Base-by-base conservation (phyloP, 2,113 vertebrate genomes). In the Bufo gargarizans region DNA sequence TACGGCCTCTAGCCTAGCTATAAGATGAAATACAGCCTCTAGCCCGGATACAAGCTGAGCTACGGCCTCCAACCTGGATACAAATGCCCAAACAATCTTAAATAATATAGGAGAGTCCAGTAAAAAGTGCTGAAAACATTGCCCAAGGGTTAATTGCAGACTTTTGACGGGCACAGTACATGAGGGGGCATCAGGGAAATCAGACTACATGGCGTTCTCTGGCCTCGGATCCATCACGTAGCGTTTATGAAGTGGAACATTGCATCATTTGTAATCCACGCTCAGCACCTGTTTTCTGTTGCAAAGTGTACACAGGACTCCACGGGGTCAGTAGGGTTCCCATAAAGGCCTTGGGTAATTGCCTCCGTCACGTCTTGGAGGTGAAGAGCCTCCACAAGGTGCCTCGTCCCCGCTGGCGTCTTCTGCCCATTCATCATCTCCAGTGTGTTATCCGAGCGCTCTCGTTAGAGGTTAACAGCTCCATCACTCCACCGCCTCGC, bases 391-490 rank as follows among this genome's bases (percentile, higher is more conserved):
- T 67, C n/a, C 9, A 58, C 63, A 45, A 77, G 63, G 49, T 71
- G 49, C 17, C 77, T 33, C 12, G 33, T 67, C 33, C 77, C 56
- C 49, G 63, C 16, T 11, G 86, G 33, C 65, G 13, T 56, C 61
- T 33, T 71, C 63, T 3, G 17, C 4, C 2, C 85, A 86, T 86
- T 33, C 49, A 86, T 87, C 86, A 80, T 84, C 59, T 61, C 71
- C 82, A 55, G 47, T 12, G 6, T 8, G 72, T 55, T 4, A n/a
- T 43, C 33, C 16, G 56, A 77, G 43, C 43, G 61, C 80, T 80
- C 77, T 79, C 50, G 50, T 45, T 69, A 71, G 86, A 81, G 77
- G 77, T 80, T 87, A 87, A 87, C 86, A 20, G 76, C 74, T 53
- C 59, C 85, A 79, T 78, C 77, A 49, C 56, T 53, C n/a, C 45